A percentile compares a stretch with the other conserved stretches of the same genome.
Evolutionary conservation across 2,888 invertebrate species (phyloP).

Genomic region (Mythimna loreyi): DNA sequence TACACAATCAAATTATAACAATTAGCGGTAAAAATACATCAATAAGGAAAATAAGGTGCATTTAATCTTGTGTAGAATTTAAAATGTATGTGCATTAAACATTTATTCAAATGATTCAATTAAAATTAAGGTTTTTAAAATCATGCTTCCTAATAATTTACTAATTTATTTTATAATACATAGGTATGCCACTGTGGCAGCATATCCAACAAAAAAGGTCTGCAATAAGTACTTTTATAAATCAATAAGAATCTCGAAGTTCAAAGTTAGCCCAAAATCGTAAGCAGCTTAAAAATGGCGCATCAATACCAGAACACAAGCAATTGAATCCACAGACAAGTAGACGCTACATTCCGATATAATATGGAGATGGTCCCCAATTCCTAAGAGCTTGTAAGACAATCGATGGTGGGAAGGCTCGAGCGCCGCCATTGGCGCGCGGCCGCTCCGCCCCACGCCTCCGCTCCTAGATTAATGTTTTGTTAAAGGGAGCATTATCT

Average conservation of each 20-base stretch:
- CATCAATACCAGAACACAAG: background rate
- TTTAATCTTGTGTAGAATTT: background rate
- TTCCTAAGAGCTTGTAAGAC: slow-evolving; percentile 63
- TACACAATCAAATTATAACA: slow-evolving; percentile 31
- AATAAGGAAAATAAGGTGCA: background rate
- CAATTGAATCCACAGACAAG: slow-evolving; percentile 45
- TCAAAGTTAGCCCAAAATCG: background rate
- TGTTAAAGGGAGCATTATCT: slow-evolving; percentile 66
- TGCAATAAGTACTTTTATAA: background rate
- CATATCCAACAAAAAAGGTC: background rate
- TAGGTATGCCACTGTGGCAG: background rate
- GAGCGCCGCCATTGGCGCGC: slow-evolving; percentile 69
- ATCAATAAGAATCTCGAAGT: background rate
- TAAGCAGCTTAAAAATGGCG: slow-evolving; percentile 7
- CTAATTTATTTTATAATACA: background rate
- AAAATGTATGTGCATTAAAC: background rate
- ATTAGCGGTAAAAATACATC: background rate
- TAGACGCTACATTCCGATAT: slow-evolving; percentile 46
- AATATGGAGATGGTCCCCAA: slow-evolving; percentile 59
- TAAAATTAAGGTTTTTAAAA: background rate
- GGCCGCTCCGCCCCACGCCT: slow-evolving; percentile 75
- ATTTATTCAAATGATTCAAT: background rate
- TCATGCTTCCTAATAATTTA: background rate
- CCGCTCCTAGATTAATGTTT: slow-evolving; percentile 72
- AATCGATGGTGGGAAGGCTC: slow-evolving; percentile 64